These are phyloP conservation scores for Falco berigora DNA, from an alignment of 2,797 vertebrate genomes.

Conservation along the genomic window DNA sequence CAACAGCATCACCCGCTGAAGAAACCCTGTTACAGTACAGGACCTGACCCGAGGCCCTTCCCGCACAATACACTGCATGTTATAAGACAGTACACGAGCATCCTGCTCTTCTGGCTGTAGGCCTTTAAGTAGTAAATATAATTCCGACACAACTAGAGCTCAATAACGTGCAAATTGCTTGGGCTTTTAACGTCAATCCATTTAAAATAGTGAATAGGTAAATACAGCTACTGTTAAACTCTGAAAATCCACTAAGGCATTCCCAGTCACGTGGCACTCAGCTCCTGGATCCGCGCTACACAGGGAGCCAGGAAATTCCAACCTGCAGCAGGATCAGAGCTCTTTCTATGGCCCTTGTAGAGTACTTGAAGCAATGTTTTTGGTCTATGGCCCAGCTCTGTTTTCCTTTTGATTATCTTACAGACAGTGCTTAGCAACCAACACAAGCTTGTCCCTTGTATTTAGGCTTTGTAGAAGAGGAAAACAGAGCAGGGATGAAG, in stretches of 20 bases:
- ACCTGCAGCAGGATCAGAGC: background rate
- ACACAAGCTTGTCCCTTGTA: background rate
- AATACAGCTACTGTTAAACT: background rate
- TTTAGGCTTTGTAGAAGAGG: background rate
- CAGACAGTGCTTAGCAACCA: constrained; percentile 31
- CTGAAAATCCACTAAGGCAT: background rate
- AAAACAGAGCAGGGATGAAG: background rate
- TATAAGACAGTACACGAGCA: background rate
- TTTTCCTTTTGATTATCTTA: constrained; percentile 48
- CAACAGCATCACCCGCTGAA: background rate
- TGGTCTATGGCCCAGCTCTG: constrained; percentile 2
- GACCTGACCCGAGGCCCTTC: background rate
- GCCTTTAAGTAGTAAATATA: background rate
- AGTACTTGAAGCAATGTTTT: background rate
- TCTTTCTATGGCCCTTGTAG: background rate
- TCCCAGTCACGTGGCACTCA: background rate
- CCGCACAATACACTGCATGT: fast-evolving
- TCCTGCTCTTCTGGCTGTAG: background rate
- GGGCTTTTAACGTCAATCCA: background rate
- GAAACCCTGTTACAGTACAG: background rate
- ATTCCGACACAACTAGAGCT: background rate
- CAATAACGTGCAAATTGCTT: background rate
- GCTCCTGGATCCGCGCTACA: background rate
- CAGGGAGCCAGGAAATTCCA: background rate
- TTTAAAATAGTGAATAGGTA: background rate